These are phyloP conservation scores for Ormyrus labotus DNA, from an alignment of 2,888 invertebrate species.

Conservation along the genomic window DNA sequence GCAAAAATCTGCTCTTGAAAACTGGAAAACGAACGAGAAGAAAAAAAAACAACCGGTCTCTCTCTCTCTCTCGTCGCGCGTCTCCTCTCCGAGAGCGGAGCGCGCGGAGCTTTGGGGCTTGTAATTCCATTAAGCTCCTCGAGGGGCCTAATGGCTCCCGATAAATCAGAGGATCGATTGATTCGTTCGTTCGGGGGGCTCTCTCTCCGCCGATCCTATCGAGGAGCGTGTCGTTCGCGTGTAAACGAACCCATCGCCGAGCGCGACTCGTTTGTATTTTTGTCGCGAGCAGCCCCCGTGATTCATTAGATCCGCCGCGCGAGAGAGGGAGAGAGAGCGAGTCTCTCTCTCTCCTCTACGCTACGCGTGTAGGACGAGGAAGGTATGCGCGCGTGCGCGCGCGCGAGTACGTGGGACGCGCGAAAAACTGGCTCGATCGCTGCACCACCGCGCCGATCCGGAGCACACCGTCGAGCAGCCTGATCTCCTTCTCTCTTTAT, in stretches of 20 bases:
- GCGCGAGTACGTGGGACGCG: slow-evolving; percentile 4
- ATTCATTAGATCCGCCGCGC: slow-evolving; percentile 31
- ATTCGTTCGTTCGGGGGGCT: slow-evolving; percentile 12
- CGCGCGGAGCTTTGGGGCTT: background rate
- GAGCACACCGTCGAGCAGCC: background rate
- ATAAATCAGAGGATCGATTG: slow-evolving; percentile 47
- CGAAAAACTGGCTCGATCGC: slow-evolving; percentile 17
- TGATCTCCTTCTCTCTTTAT: background rate
- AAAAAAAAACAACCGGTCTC: background rate
- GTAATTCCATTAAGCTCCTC: slow-evolving; percentile 24
- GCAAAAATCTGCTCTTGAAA: slow-evolving; percentile 1
- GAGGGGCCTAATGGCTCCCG: slow-evolving; percentile 20
- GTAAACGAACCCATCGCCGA: background rate
- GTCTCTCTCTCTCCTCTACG: too few species aligned
- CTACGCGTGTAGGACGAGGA: too few species aligned
- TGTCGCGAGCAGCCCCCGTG: slow-evolving; percentile 17
- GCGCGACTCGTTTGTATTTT: slow-evolving; percentile 35
- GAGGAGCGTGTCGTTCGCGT: slow-evolving; percentile 6
- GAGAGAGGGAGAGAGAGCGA: background rate
- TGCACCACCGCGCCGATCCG: background rate
- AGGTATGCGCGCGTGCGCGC: too few species aligned
- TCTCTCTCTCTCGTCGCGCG: too few species aligned
- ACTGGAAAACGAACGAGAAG: background rate
- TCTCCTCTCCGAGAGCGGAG: too few species aligned
- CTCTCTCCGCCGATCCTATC: too few species aligned